Evolutionary conservation across 2,113 vertebrate genomes (phyloP), one percentile per base, ranked within the genome.

Genomic region (Alaudala cheleensis): DNA sequence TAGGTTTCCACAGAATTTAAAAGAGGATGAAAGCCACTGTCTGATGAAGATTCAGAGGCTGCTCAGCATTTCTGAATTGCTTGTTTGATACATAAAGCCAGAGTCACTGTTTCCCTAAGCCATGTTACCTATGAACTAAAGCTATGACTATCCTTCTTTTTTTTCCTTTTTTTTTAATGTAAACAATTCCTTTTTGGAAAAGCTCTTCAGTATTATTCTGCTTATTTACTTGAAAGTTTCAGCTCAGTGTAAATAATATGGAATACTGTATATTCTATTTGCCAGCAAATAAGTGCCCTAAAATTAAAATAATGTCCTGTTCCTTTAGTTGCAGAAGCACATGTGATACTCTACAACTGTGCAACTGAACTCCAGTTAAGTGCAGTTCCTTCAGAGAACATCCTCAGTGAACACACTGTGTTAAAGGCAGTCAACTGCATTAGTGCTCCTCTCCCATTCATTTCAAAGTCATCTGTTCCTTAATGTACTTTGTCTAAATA

Each of bases 401-500:
- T 5, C 14, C 72, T 78, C 73, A 72, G 57, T 79, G 61, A 64
- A 20, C 39, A 61, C 31, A 20, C 40, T 53, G 22, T 10, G 29
- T 15, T 45, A 83, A 90, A 88, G 67, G 72, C 80, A 90, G 78
- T 13, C 86, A 81, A 12, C 71, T 88, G 92, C 58, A 66, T 47
- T 88, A 92, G 57, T 56, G 73, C 51, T 65, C 80, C 15, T 28
- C 42, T 74, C 64, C 83, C 64, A 69, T 88, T 91, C n/a, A 47
- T 91, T 93, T 92, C 89, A 78, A 90, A 95, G 70, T 92, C 82
- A 62, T 95, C 82, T 95, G 80, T 58, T 95, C 74, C 60, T 93
- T 95, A 95, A 96, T 81, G 78, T 51, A 92, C 56, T 95, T 94
- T 71, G 65, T 51, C 88, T 94, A 93, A 97, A 96, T 97, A 96